Base-by-base conservation (phyloP, 2,113 vertebrate species). In the Saccopteryx bilineata region DNA sequence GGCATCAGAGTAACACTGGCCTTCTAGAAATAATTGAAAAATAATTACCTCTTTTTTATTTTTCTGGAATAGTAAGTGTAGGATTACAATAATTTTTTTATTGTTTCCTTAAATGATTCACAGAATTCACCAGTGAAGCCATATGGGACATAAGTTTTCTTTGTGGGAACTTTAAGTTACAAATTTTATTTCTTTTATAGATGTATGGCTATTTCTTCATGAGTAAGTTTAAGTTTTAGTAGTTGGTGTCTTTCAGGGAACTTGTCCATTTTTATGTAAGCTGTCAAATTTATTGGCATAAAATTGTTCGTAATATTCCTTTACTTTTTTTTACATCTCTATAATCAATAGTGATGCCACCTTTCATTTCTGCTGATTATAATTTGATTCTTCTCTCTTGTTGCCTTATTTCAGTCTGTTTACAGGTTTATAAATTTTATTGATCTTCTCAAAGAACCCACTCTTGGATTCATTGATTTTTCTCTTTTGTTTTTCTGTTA, bases 181-280 rank as follows among this genome's bases (percentile, higher is more conserved):
- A 81, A 48, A 61, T 87, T 91, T 79, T 72, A 61, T 75, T 87
- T 95, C 28, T 91, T 71, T 83, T 63, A 76, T 78, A 78, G 23
- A 65, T 39, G 31, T 9, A 76, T 48, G n/a, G 7, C 28, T 88
- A 72, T 76, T 94, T 91, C 71, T 87, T 93, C 39, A 87, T 80
- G 23, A 75, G 48, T 90, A 56, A 96, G n/a, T 28, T 87, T 90
- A 56, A 96, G n/a, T 28, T 87, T 93, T 94, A 84, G 72, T 76
- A 91, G 56, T 88, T 87, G 91, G 56, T 85, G 31, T 79, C 60
- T 90, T 95, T 85, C 54, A 93, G 86, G 21, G 28, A 95, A 71
- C 60, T 71, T 87, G 66, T 63, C 48, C 60, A 72, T 93, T 81
- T 81, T 82, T 60, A 68, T 94, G n/a, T 66, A 96, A 83, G 9